Conservation (phyloP, 2,888 invertebrate species). For the Folsomia manolachei region DNA sequence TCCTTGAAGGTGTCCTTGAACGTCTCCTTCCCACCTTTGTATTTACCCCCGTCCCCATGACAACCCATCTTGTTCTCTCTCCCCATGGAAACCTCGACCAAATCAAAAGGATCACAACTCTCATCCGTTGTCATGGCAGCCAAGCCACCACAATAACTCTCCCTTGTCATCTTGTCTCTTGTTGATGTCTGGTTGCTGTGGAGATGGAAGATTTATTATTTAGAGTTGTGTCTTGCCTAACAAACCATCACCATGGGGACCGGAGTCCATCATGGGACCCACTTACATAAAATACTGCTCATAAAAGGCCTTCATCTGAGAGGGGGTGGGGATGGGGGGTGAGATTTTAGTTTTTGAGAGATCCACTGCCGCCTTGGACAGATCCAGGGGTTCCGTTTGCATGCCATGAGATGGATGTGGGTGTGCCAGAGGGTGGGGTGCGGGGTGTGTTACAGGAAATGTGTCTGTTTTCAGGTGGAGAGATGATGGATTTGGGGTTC, state of each 20-base stretch:
- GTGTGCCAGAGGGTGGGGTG: no score
- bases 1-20: no score
- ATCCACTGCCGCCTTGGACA: slow-evolving; percentile 76
- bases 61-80: no score
- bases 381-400: slow-evolving; percentile 59
- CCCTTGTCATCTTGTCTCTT: background rate
- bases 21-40: no score
- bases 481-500: no score
- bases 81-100: no score
- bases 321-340: background rate
- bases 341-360: slow-evolving; percentile 53
- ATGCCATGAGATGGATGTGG: background rate
- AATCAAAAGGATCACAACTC: no score
- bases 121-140: slow-evolving; percentile 1
- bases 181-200: slow-evolving; percentile 17
- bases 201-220: slow-evolving; percentile 3
- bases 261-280: background rate
- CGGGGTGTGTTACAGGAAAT: no score
- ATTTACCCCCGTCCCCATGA: no score
- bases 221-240: background rate
- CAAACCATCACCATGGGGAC: background rate
- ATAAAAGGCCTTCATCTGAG: background rate
- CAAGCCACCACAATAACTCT: slow-evolving; percentile 12
- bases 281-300: background rate
- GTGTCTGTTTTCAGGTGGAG: background rate